Conservation (phyloP, 2,113 vertebrate genomes). For the Glaucidium brasilianum region DNA sequence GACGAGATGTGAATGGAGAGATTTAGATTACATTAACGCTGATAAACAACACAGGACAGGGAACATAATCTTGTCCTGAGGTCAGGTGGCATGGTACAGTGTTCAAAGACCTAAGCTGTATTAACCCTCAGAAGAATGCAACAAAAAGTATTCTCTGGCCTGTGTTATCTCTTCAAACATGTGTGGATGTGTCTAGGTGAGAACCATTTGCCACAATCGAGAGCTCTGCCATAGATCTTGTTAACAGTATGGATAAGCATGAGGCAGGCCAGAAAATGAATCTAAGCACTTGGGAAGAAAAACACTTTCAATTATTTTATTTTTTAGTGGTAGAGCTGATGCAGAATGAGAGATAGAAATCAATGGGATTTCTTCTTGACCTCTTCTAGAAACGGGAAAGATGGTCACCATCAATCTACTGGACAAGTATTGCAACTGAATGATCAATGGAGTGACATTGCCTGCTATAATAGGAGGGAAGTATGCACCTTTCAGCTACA, state of each 20-base stretch:
- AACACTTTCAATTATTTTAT: rapidly evolving
- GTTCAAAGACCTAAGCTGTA: not conserved
- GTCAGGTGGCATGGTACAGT: not conserved
- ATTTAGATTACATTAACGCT: not conserved
- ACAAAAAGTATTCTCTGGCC: not conserved
- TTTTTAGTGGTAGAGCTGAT: not conserved
- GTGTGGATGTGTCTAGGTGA: not conserved
- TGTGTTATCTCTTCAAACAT: not conserved
- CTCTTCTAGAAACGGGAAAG: not conserved
- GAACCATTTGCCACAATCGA: not conserved
- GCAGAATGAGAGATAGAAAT: not conserved
- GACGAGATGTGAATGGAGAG: not conserved
- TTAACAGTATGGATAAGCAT: not conserved
- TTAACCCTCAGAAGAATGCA: not conserved
- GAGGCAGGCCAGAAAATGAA: not conserved
- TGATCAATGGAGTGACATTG: not conserved
- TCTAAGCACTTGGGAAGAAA: not conserved
- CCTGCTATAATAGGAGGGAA: not conserved
- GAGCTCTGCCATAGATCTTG: not conserved
- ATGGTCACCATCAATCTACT: not conserved
- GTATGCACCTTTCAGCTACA: not conserved
- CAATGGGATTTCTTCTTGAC: not conserved
- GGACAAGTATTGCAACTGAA: not conserved
- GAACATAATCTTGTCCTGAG: not conserved
- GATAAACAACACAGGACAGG: not conserved